Base-by-base conservation (phyloP, 2,113 vertebrate genomes). In the Anolis carolinensis region DNA sequence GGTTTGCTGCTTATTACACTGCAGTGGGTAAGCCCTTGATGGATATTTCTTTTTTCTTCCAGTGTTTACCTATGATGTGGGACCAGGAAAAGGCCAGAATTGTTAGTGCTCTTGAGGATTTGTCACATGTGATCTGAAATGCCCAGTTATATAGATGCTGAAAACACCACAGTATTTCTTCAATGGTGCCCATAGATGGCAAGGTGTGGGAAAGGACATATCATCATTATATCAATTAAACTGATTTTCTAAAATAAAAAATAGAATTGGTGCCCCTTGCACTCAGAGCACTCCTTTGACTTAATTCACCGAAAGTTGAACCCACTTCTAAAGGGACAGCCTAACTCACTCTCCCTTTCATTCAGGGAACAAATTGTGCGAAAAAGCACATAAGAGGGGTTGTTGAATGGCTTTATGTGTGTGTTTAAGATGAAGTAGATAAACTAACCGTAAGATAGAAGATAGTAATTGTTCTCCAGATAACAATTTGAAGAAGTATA, bases 1-100 rank as follows among this genome's bases (percentile, higher is more conserved):
- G 98, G 36, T 99, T 98, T 92, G 96, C 95, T 73, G 97, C 96
- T 1, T 98, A 98, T 91, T 99, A 98, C 7, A 87, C 90, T 1
- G 93, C 95, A 16, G 89, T 96, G 78, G 98, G 98, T 99, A 95
- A 95, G 95, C 25, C 81, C 84, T 18, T 44, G 39, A 5, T 34
- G 75, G n/a, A 2, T 67, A 14, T 5, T 50, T 87, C 1, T 36
- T n/a, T 27, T 76, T 52, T 16, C 18, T 72, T 18, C 8, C 30
- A 34, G 23, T 34, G 34, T 65, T 81, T 48, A n/a, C 39, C 4
- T 16, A 65, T 7, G 13, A 39, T 27, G 7, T 3, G 27, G n/a
- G 67, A 48, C 30, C 27, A 48, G 39, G 39, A 81, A 3, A 25
- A 50, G 27, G 1, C 39, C 79, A 81, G 39, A n/a, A 81, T 21